Conservation (phyloP, 2,888 invertebrate genomes). For the Mactromeris polynyma region DNA sequence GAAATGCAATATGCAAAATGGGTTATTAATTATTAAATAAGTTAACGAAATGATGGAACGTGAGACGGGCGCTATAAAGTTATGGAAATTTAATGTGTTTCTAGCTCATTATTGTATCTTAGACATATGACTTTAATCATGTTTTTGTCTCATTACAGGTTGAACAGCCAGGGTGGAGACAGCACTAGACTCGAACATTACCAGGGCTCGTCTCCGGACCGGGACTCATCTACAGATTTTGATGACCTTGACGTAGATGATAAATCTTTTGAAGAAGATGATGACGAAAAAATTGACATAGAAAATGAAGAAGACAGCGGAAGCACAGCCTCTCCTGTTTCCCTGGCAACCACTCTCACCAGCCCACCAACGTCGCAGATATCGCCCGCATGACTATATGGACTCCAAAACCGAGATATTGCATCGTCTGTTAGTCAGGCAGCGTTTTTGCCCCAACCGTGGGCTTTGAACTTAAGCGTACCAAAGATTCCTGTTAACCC, state of each 20-base stretch:
- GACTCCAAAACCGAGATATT: slow-evolving; percentile 58
- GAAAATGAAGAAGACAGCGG: slow-evolving; percentile 70
- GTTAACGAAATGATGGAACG: too few species aligned
- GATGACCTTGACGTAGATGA: slow-evolving; percentile 67
- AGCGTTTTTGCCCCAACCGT: slow-evolving; percentile 61
- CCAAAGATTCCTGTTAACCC: slow-evolving; percentile 57
- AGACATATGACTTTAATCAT: background rate
- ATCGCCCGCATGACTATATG: slow-evolving; percentile 72
- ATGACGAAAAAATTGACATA: slow-evolving; percentile 77
- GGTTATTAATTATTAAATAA: too few species aligned
- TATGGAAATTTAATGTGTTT: too few species aligned
- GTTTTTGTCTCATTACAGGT: slow-evolving; percentile 55
- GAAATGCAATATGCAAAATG: too few species aligned
- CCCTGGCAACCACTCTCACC: slow-evolving; percentile 39
- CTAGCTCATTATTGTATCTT: background rate
- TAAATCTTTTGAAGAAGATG: slow-evolving; percentile 69
- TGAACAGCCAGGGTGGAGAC: slow-evolving; percentile 63
- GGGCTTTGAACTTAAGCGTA: slow-evolving; percentile 66
- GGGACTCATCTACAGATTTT: slow-evolving; percentile 69
- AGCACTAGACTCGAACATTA: slow-evolving; percentile 68
- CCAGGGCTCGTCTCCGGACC: slow-evolving; percentile 72
- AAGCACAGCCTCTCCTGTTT: slow-evolving; percentile 51
- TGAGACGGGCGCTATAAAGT: too few species aligned
- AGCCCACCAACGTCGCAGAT: slow-evolving; percentile 57
- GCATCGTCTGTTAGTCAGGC: slow-evolving; percentile 44